These are phyloP conservation scores for Antedon bifida DNA, from an alignment of 35 echinoderm and acorn worm species.

Conservation along the genomic window DNA sequence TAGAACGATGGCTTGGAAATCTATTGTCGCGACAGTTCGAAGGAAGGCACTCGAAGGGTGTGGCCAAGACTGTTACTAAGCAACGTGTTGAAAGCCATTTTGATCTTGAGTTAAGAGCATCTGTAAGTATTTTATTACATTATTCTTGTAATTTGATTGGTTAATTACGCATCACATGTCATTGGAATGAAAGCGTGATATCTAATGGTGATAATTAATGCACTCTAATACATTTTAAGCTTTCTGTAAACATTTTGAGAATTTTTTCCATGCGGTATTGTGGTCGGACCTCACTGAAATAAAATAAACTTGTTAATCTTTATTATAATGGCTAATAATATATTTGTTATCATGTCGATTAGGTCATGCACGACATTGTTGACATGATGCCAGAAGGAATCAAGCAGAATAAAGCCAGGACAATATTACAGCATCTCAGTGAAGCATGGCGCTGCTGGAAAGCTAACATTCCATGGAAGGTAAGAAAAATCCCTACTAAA, in stretches of 20 bases:
- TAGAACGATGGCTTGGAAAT: conserved; percentile 96
- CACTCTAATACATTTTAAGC: too few species aligned
- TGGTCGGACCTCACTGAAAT: too few species aligned
- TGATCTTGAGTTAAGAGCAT: conserved; percentile 87
- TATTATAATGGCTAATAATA: too few species aligned
- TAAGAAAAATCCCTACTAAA: conserved; percentile 23
- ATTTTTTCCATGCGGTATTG: too few species aligned
- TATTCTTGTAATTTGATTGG: too few species aligned
- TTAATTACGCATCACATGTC: too few species aligned
- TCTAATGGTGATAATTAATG: too few species aligned
- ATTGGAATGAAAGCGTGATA: too few species aligned
- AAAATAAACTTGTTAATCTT: too few species aligned
- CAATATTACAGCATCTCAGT: conserved; percentile 96
- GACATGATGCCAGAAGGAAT: conserved; percentile 99
- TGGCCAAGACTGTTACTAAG: conserved; percentile 96
- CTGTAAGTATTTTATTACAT: conserved; percentile 48
- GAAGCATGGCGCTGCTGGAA: conserved; percentile 99
- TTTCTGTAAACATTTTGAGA: too few species aligned
- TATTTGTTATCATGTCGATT: background rate
- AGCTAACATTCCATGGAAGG: conserved; percentile 99
- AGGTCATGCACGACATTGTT: conserved; percentile 97
- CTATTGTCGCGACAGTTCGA: conserved; percentile 98
- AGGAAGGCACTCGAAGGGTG: conserved; percentile 92
- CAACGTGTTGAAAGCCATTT: conserved; percentile 97
- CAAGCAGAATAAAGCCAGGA: conserved; percentile 98